Conservation (phyloP, 2,888 invertebrate genomes). For the Argyresthia albistria region DNA sequence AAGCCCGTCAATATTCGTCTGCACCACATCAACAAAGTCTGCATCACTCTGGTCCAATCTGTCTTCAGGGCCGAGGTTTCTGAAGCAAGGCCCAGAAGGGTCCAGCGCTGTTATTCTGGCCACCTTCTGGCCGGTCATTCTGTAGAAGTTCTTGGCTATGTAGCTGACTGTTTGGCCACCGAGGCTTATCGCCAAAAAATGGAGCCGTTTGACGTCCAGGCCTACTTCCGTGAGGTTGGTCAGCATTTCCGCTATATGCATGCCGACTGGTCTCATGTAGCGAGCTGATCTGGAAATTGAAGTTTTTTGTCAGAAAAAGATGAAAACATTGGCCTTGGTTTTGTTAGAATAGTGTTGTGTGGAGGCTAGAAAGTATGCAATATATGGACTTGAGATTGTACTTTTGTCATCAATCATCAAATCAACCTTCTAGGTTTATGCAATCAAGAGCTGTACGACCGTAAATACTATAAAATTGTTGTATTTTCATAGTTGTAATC, state of each 20-base stretch:
- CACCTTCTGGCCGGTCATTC: slow-evolving; percentile 16
- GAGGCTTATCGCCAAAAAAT: slow-evolving; percentile 10
- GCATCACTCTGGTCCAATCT: slow-evolving; percentile 19
- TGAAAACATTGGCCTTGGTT: no score
- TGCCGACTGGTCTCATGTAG: slow-evolving; percentile 14
- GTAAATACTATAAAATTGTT: no score
- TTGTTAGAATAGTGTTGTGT: no score
- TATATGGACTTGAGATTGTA: no score
- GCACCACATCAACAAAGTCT: slow-evolving; percentile 16
- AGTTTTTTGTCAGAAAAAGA: no score
- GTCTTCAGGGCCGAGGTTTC: slow-evolving; percentile 13
- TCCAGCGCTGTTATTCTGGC: slow-evolving; percentile 16
- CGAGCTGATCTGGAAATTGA: slow-evolving; percentile 12
- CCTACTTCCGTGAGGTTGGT: slow-evolving; percentile 14
- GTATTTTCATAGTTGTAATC: no score
- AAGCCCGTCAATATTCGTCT: slow-evolving; percentile 17
- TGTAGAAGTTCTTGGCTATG: slow-evolving; percentile 18
- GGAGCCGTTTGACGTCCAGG: slow-evolving; percentile 13
- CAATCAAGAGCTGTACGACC: no score
- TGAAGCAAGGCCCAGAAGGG: slow-evolving; percentile 21
- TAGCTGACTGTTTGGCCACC: slow-evolving; percentile 21
- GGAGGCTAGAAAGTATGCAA: no score
- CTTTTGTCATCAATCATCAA: no score
- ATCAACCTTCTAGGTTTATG: no score
- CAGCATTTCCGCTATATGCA: slow-evolving; percentile 17